Evolutionary conservation across 2,113 vertebrate species (phyloP).

Genomic region (Ptychochromis oligacanthus): DNA sequence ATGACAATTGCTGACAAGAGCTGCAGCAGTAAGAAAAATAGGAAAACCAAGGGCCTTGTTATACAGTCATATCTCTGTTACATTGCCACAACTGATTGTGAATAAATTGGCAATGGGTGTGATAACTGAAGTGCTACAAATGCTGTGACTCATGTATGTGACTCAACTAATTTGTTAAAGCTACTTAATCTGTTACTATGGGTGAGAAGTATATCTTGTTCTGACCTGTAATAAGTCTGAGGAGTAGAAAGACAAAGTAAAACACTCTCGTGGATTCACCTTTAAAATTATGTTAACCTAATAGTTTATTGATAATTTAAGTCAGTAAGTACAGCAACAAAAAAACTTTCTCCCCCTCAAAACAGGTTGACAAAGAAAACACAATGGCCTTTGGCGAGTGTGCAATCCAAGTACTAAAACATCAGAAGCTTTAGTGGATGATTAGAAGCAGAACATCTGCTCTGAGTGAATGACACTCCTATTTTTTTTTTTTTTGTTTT

Average conservation of each 20-base stretch:
- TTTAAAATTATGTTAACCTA: background rate
- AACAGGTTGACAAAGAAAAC: background rate
- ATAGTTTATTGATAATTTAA: background rate
- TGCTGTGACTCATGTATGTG: background rate
- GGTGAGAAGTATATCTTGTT: accelerated
- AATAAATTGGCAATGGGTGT: background rate
- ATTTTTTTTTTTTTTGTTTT: no score
- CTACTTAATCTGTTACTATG: background rate
- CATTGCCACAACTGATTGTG: background rate
- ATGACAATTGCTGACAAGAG: background rate
- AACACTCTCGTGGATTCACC: background rate
- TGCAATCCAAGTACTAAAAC: constrained; percentile 18
- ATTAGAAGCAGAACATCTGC: constrained; percentile 57
- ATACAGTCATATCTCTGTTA: background rate
- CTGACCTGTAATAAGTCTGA: background rate
- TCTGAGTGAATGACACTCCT: constrained; percentile 27
- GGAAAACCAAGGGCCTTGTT: background rate
- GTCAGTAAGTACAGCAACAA: background rate
- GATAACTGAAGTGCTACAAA: background rate
- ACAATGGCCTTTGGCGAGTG: background rate
- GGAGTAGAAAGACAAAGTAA: background rate
- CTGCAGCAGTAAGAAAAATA: background rate
- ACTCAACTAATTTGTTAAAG: background rate
- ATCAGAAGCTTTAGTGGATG: constrained; percentile 30
- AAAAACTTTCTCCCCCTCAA: background rate